phyloP scores from a whole-genome alignment of 1,140 invertebrate genomes.

The Saccostrea echinata region DNA sequence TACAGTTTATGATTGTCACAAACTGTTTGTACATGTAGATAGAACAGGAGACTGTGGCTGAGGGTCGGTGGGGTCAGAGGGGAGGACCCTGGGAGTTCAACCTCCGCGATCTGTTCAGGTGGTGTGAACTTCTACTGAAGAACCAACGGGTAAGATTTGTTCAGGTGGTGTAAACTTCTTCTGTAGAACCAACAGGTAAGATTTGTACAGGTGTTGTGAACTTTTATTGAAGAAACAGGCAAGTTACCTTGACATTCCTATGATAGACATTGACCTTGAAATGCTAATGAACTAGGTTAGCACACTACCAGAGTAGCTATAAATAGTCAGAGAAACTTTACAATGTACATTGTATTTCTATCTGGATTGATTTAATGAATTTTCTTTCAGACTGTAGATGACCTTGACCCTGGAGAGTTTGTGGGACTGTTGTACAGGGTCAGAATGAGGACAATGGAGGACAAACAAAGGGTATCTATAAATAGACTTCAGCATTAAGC shows the following conservation, averaged over 20 bases:
- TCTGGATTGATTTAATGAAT: too few relatives aligned
- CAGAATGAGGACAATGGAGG: constrained; percentile 88
- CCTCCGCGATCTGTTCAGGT: constrained; percentile 95
- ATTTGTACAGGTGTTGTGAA: constrained; percentile 96
- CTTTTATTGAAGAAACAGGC: constrained; percentile 76
- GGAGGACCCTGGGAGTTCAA: constrained; percentile 98
- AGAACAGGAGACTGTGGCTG: constrained; percentile 83
- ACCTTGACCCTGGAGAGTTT: constrained; percentile 84
- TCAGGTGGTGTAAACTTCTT: constrained; percentile 92
- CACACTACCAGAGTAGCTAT: too few relatives aligned
- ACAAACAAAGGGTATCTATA: constrained; percentile 84
- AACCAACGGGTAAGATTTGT: constrained; percentile 84
- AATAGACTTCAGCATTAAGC: background rate
- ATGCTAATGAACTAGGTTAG: too few relatives aligned
- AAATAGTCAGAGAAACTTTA: too few relatives aligned
- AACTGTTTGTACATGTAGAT: constrained; percentile 78
- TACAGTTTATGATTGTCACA: background rate
- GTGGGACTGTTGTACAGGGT: constrained; percentile 89
- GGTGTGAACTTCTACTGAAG: constrained; percentile 87
- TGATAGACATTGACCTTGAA: too few relatives aligned
- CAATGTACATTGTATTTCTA: too few relatives aligned
- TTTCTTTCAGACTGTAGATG: constrained; percentile 57
- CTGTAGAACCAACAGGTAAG: constrained; percentile 81
- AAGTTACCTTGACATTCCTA: too few relatives aligned
- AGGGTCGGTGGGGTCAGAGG: constrained; percentile 84